Evolutionary conservation across 2,113 vertebrate species (phyloP).

Genomic region (Hoplias malabaricus): DNA sequence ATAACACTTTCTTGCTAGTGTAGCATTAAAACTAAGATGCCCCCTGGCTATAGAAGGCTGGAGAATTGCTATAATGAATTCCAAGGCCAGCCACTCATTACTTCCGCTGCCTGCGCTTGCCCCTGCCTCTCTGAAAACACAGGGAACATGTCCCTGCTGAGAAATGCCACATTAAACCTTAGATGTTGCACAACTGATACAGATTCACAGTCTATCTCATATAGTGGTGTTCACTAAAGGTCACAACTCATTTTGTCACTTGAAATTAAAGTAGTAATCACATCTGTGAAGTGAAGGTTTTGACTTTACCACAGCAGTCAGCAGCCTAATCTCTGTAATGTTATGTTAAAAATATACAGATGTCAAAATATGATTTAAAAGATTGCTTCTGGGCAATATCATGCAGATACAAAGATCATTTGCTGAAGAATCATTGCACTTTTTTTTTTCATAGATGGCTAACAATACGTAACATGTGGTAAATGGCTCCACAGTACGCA

Average conservation of each 20-base stretch:
- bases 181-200: neutral
- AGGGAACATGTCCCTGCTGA: slow-evolving; percentile 59
- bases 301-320: neutral
- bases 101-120: slow-evolving; percentile 69
- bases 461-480: too few relatives aligned
- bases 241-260: neutral
- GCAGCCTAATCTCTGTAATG: neutral
- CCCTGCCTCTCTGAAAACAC: slow-evolving; percentile 56
- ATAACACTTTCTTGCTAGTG: slow-evolving; percentile 66
- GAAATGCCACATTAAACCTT: slow-evolving; percentile 54
- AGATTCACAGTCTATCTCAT: neutral
- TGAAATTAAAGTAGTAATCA: neutral
- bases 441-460: too few relatives aligned
- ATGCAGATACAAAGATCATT: too few relatives aligned
- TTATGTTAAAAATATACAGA: neutral
- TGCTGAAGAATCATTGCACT: neutral
- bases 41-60: slow-evolving; percentile 67
- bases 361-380: neutral
- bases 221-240: neutral
- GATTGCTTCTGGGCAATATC: too few relatives aligned
- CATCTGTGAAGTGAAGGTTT: neutral
- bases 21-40: slow-evolving; percentile 69
- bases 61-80: slow-evolving; percentile 75
- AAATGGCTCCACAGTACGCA: too few relatives aligned
- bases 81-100: slow-evolving; percentile 72